Evolutionary conservation across 2,797 vertebrate genomes (phyloP).

Genomic region (Rhynchotus rufescens): DNA sequence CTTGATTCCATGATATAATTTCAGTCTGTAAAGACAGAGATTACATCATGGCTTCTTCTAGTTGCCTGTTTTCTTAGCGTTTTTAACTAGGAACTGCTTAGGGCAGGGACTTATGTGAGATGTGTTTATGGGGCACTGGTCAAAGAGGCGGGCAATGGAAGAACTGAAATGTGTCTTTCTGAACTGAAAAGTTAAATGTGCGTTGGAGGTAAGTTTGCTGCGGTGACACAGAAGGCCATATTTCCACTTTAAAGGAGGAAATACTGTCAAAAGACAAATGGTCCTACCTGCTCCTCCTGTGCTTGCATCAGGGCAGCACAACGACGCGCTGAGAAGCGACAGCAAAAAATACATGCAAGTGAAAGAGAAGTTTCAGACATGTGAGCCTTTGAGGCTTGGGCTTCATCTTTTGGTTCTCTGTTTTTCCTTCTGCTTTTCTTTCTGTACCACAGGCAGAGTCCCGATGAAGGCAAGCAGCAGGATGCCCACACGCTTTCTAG

Average conservation of each 20-base stretch:
- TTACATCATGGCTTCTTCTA: fast-evolving
- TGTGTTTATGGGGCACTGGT: neutral
- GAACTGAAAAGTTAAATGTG: neutral
- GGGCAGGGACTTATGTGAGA: neutral
- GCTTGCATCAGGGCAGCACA: neutral
- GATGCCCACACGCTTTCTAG: neutral
- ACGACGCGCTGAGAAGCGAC: neutral
- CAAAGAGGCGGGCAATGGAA: neutral
- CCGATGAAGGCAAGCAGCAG: neutral
- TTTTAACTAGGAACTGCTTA: neutral
- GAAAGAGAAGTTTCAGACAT: neutral
- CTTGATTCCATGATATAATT: too few relatives aligned
- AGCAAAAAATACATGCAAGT: neutral
- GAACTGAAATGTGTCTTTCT: neutral
- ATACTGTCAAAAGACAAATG: neutral
- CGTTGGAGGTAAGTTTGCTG: neutral
- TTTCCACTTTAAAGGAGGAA: neutral
- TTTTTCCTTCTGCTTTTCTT: neutral
- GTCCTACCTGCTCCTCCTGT: neutral
- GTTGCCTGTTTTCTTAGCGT: fast-evolving
- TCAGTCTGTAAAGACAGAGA: neutral
- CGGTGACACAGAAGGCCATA: fast-evolving
- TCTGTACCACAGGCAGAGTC: neutral
- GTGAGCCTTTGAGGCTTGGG: neutral
- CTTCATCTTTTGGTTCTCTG: neutral